Conservation (phyloP, 53 echinoderm and acorn worm genomes). For the Hippasteria phrygiana region DNA sequence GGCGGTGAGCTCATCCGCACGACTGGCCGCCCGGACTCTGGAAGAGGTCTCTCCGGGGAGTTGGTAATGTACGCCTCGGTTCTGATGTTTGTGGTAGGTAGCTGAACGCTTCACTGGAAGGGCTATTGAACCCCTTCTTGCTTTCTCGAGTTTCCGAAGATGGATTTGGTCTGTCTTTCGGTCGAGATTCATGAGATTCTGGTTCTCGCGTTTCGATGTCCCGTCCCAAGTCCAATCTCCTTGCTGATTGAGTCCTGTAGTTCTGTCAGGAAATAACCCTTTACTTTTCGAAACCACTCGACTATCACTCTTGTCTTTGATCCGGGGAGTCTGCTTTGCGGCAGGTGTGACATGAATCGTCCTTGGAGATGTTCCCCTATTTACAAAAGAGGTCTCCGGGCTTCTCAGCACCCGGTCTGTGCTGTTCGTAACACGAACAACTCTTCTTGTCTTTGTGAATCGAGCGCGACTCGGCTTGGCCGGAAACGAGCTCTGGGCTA, state of each 20-base stretch:
- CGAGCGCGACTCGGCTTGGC: slow-evolving; percentile 1
- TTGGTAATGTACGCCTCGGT: neutral
- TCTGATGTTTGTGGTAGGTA: neutral
- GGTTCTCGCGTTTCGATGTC: neutral
- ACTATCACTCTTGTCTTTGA: too few relatives aligned
- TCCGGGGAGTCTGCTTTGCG: too few relatives aligned
- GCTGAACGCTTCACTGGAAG: slow-evolving; percentile 5
- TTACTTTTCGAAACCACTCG: too few relatives aligned
- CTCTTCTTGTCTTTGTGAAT: neutral
- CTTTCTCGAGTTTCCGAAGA: neutral
- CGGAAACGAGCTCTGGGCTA: neutral
- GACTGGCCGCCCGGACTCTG: neutral
- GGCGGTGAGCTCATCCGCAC: neutral
- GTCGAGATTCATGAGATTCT: neutral
- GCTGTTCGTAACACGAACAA: neutral
- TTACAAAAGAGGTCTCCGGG: neutral
- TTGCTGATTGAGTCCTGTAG: neutral
- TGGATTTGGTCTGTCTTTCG: neutral
- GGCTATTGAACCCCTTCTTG: slow-evolving; percentile 14
- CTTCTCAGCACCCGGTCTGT: too few relatives aligned
- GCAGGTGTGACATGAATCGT: neutral
- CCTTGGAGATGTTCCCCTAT: neutral
- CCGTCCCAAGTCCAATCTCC: neutral
- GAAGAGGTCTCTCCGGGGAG: neutral
- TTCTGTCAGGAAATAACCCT: too few relatives aligned